Percentiles rank a stretch among this genome's conserved stretches.
Evolutionary conservation across 23 tunicate genomes (phyloP).

Genomic region (Diplosoma virens): DNA sequence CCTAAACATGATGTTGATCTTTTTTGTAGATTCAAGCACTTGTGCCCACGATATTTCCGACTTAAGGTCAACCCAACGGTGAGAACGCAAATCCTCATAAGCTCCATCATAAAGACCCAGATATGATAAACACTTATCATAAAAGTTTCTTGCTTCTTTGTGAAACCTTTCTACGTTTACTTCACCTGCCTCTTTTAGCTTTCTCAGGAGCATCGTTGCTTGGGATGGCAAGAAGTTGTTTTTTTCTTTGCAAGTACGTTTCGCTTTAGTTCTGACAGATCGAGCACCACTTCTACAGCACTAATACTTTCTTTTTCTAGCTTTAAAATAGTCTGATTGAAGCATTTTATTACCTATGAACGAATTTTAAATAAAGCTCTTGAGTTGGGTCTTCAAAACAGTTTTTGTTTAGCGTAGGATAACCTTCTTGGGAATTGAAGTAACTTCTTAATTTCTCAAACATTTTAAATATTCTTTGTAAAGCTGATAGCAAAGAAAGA

Average conservation of each 20-base stretch:
- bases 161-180: conserved; percentile 26
- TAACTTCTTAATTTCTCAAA: conserved; percentile 42
- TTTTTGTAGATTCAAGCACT: conserved; percentile 41
- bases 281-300: too few species aligned
- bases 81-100: conserved; percentile 51
- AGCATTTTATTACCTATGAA: too few species aligned
- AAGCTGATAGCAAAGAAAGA: conserved; percentile 51
- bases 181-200: too few species aligned
- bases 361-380: too few species aligned
- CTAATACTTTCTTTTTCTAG: too few species aligned
- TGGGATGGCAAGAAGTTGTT: too few species aligned
- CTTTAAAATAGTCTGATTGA: too few species aligned
- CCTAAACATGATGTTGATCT: conserved; percentile 57
- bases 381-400: conserved; percentile 20
- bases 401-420: conserved; percentile 38
- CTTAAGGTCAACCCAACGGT: conserved; percentile 48
- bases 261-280: too few species aligned
- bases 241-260: not conserved
- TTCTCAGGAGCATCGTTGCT: too few species aligned
- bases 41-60: conserved; percentile 47
- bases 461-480: conserved; percentile 47
- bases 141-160: conserved; percentile 32
- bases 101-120: conserved; percentile 56
- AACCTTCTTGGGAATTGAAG: conserved; percentile 50
- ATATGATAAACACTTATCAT: conserved; percentile 50